Conservation (phyloP, 2,113 vertebrate species). For the Cololabis saira region DNA sequence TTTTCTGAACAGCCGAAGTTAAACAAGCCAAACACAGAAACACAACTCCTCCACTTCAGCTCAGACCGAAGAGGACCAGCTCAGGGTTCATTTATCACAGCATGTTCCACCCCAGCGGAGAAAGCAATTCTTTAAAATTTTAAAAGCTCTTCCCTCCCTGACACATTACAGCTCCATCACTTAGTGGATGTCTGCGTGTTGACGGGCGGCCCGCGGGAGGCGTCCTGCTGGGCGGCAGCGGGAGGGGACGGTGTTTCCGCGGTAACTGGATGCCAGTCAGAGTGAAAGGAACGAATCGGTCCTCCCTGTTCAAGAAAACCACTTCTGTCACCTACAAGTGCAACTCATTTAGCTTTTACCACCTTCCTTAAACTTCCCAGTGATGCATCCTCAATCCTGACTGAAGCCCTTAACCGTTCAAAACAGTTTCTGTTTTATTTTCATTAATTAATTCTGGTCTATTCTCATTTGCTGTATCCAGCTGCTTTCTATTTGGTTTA, state of each 20-base stretch:
- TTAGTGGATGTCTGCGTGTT: constrained; percentile 19
- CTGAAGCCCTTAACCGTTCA: no score
- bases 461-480: no score
- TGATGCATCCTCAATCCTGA: no score
- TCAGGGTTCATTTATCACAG: constrained; percentile 21
- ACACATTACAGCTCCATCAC: constrained; percentile 19
- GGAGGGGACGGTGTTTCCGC: constrained; percentile 5
- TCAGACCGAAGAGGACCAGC: neutral
- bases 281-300: neutral
- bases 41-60: constrained; percentile 24
- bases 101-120: constrained; percentile 7
- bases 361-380: no score
- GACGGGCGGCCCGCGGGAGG: constrained; percentile 10
- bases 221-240: constrained; percentile 2
- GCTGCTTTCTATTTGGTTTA: no score
- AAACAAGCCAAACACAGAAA: constrained; percentile 3
- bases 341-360: neutral
- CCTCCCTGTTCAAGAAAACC: neutral
- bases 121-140: constrained; percentile 18
- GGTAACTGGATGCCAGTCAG: constrained; percentile 28
- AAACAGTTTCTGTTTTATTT: no score
- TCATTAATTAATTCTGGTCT: no score
- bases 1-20: constrained; percentile 1
- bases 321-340: constrained; percentile 2
- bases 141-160: constrained; percentile 6